A percentile compares a stretch with the other conserved stretches of the same genome.
These are phyloP conservation scores for Leptinotarsa rubiginosa DNA, from an alignment of 2,888 invertebrate species.

Conservation along the genomic window DNA sequence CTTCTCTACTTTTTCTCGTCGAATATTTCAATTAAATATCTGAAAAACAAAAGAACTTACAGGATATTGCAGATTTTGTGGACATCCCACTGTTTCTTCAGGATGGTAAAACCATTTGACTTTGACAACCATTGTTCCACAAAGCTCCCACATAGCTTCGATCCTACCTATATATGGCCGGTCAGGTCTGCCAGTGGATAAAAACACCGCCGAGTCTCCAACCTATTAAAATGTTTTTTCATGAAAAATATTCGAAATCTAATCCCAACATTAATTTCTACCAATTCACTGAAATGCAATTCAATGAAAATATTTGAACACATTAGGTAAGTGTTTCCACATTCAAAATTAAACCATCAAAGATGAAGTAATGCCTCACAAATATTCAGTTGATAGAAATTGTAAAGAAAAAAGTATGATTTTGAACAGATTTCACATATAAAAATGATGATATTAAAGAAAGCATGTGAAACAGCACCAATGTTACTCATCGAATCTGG, in stretches of 20 bases:
- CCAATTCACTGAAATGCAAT: background rate
- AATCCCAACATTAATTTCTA: constrained; percentile 4
- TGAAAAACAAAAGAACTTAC: constrained; percentile 68
- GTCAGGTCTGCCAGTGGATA: constrained; percentile 91
- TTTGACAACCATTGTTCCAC: constrained; percentile 89
- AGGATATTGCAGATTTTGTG: constrained; percentile 79
- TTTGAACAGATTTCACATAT: too few species aligned
- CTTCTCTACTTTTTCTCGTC: too few species aligned
- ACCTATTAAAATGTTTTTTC: constrained; percentile 69
- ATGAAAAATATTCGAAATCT: background rate
- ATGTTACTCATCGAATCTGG: too few species aligned
- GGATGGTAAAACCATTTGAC: constrained; percentile 98
- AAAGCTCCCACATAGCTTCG: constrained; percentile 92
- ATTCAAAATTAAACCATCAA: too few species aligned
- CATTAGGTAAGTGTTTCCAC: background rate
- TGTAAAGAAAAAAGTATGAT: too few species aligned
- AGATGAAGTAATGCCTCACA: too few species aligned
- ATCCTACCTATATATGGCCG: constrained; percentile 94
- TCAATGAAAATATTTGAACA: background rate
- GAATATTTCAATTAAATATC: background rate
- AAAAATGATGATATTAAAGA: too few species aligned
- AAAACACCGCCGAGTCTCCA: constrained; percentile 95
- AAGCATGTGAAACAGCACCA: too few species aligned
- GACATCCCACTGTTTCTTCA: constrained; percentile 88
- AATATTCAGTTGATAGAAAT: too few species aligned